phyloP scores from a whole-genome alignment of 2,888 invertebrate species.

The Xestobium rufovillosum region DNA sequence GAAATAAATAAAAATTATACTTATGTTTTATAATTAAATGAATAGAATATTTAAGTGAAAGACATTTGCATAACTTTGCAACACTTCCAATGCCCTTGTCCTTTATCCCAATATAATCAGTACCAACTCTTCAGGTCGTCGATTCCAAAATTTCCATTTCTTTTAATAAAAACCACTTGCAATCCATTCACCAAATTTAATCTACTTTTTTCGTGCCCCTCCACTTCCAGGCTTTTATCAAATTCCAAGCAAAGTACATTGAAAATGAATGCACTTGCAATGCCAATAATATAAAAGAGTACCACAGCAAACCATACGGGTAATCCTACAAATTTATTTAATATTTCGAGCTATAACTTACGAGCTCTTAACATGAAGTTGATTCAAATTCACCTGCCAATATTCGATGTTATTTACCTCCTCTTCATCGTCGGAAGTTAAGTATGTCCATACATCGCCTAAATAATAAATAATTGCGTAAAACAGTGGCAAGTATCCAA shows the following conservation, averaged over 20 bases:
- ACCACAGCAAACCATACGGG: constrained; percentile 89
- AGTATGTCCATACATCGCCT: constrained; percentile 74
- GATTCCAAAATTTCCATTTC: too few relatives aligned
- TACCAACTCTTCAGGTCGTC: too few relatives aligned
- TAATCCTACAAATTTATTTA: constrained; percentile 57
- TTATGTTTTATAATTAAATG: too few relatives aligned
- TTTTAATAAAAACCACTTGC: too few relatives aligned
- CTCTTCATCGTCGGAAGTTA: constrained; percentile 59
- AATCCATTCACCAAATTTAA: constrained; percentile 44
- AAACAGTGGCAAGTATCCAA: constrained; percentile 73
- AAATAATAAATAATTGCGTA: constrained; percentile 79
- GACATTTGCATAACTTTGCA: too few relatives aligned
- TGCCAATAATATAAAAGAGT: constrained; percentile 78
- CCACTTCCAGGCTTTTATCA: constrained; percentile 77
- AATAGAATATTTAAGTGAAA: too few relatives aligned
- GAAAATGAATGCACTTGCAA: constrained; percentile 86
- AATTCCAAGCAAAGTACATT: constrained; percentile 73
- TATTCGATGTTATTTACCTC: constrained; percentile 53
- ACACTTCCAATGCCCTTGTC: too few relatives aligned
- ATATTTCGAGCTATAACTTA: background rate
- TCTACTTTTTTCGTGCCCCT: constrained; percentile 65
- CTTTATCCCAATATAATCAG: too few relatives aligned
- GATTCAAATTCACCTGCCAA: constrained; percentile 64
- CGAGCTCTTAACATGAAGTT: background rate
- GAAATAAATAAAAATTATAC: too few relatives aligned